Base-by-base conservation (phyloP, 2,113 vertebrate species). In the Heptranchias perlo region DNA sequence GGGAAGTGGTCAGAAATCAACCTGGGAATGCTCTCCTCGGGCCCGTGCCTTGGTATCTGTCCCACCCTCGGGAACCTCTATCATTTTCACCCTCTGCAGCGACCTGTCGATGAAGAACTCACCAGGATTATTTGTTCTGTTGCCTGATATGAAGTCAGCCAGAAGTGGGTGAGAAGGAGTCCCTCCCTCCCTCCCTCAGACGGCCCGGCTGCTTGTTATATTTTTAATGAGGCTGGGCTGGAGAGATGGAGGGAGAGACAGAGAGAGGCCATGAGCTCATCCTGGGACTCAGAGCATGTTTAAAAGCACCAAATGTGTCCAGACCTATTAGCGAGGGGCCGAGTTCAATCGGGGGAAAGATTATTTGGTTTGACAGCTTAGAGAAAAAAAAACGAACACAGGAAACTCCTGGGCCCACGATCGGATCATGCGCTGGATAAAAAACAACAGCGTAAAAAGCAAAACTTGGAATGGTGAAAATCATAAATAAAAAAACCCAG, bases 191-290 rank as follows among this genome's bases (percentile, higher is more conserved):
- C 69, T 76, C 52, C 52, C 52, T 54, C 52, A n/a, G n/a, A n/a
- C n/a, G n/a, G n/a, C n/a, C n/a, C n/a, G 8, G 89, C 35, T 14
- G 49, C 52, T 14, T 62, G 58, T 62, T 92, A 62, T 23, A 92
- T 92, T 62, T 92, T 92, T 92, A 92, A 92, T 62, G 89, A 92
- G 13, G 54, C 54, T 23, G 39, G 89, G 4, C 14, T 7, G 16
- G 87, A n/a, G 86, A 28, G 49, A 31, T 13, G 11, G 25, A 31
- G 84, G 31, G 35, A 92, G 89, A 61, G 54, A 58, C 13, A 35
- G 31, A 18, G 54, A 92, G n/a, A n/a, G n/a, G n/a, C n/a, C n/a
- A 35, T 62, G 54, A 92, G 58, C 89, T 92, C 89, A 92, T 92
- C 89, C 89, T 92, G 89, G 89, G 89, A 92, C 58, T 3, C 58